A percentile compares a stretch with the other conserved stretches of the same genome.
Conservation (phyloP, 92 coral and sea anemone species). For the Paramuricea clavata region DNA sequence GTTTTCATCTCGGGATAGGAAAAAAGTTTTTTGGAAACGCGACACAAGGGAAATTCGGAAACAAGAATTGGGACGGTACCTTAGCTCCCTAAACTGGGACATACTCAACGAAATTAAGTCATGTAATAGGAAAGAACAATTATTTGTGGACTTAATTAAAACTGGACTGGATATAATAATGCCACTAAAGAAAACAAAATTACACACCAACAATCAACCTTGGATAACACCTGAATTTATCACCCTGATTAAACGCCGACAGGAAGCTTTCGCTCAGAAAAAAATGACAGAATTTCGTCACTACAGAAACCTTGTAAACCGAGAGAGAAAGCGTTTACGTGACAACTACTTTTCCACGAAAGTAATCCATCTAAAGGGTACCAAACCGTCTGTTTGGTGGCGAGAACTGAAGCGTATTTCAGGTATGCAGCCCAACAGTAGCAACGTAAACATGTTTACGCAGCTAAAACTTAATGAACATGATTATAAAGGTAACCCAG, state of each 20-base stretch:
- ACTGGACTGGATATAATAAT: slow-evolving; percentile 56
- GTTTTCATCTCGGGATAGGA: not conserved
- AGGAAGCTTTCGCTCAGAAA: slow-evolving; percentile 34
- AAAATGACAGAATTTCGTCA: slow-evolving; percentile 36
- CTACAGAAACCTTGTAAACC: slow-evolving; percentile 56
- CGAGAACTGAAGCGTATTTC: slow-evolving; percentile 44
- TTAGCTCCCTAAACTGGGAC: not conserved
- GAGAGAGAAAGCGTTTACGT: slow-evolving; percentile 54
- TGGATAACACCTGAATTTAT: slow-evolving; percentile 43
- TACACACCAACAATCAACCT: slow-evolving; percentile 27
- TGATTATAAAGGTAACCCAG: not conserved
- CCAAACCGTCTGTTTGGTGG: slow-evolving; percentile 68
- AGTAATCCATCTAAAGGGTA: slow-evolving; percentile 40
- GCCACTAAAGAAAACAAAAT: slow-evolving; percentile 25
- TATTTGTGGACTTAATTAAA: slow-evolving; percentile 43
- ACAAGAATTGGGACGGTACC: slow-evolving; percentile 40
- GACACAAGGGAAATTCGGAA: not conserved
- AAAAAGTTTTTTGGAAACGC: not conserved
- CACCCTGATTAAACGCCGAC: slow-evolving; percentile 57
- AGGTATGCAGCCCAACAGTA: slow-evolving; percentile 41
- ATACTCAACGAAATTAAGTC: not conserved
- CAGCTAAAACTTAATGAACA: no score
- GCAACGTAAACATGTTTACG: not conserved
- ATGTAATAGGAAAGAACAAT: not conserved
- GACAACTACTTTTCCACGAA: slow-evolving; percentile 40